Percentiles rank a stretch among this genome's conserved stretches.
phyloP scores from a whole-genome alignment of 2,113 vertebrate species.

The Girardinichthys multiradiatus region DNA sequence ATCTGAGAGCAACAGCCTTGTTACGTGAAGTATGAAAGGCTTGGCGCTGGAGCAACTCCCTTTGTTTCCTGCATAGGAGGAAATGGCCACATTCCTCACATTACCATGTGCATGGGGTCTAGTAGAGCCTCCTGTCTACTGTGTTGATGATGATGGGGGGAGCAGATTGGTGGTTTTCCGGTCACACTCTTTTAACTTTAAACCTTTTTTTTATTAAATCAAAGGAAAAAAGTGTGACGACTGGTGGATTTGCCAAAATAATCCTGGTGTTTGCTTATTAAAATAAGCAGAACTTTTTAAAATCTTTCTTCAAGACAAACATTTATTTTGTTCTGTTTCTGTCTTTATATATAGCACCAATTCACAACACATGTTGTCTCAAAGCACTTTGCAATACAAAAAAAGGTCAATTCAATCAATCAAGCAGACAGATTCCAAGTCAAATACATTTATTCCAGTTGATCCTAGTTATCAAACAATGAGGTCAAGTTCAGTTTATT shows the following conservation, averaged over 20 bases:
- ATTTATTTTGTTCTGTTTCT: too few relatives aligned
- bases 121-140: slow-evolving; percentile 61
- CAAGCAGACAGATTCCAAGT: too few relatives aligned
- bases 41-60: slow-evolving; percentile 65
- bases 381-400: too few relatives aligned
- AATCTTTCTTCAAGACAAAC: too few relatives aligned
- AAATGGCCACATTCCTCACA: slow-evolving; percentile 83
- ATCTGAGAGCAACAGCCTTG: slow-evolving; percentile 45
- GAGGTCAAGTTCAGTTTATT: too few relatives aligned
- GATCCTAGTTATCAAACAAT: too few relatives aligned
- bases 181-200: slow-evolving; percentile 51
- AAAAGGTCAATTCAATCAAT: too few relatives aligned
- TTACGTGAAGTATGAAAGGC: slow-evolving; percentile 65
- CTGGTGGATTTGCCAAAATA: slow-evolving; percentile 3
- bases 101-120: slow-evolving; percentile 82
- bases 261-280: neutral
- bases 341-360: too few relatives aligned
- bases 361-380: too few relatives aligned
- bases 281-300: too few relatives aligned
- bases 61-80: slow-evolving; percentile 81
- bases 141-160: slow-evolving; percentile 53
- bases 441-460: too few relatives aligned
- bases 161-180: slow-evolving; percentile 20
- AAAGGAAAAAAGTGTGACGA: slow-evolving; percentile 7
- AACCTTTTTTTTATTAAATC: slow-evolving; percentile 20